phyloP scores from a whole-genome alignment of 1,140 invertebrate genomes.

The Formica exsecta region DNA sequence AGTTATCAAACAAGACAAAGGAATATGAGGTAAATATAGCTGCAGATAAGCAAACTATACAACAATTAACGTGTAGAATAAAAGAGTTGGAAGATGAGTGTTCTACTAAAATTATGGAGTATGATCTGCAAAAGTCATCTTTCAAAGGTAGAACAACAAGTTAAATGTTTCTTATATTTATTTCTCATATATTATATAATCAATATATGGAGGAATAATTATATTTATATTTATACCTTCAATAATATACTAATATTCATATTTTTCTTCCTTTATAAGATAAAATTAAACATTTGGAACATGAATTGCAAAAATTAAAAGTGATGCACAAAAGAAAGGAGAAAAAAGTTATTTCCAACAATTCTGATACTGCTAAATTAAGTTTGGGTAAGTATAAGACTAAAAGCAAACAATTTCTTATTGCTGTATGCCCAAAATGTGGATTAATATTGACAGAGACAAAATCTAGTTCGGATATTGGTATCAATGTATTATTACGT shows the following conservation, averaged over 20 bases:
- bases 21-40: conserved; percentile 69
- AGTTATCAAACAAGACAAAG: conserved; percentile 32
- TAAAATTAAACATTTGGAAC: conserved; percentile 69
- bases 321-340: background rate
- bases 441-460: conserved; percentile 36
- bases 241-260: background rate
- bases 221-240: conserved; percentile 16
- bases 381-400: conserved; percentile 6
- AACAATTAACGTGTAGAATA: conserved; percentile 77
- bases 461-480: conserved; percentile 54
- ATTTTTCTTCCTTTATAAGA: conserved; percentile 59
- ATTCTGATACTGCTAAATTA: background rate
- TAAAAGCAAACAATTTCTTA: conserved; percentile 4
- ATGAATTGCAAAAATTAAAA: conserved; percentile 59
- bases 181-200: background rate
- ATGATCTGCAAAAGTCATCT: conserved; percentile 69
- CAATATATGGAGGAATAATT: background rate
- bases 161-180: conserved; percentile 6
- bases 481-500: conserved; percentile 60
- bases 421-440: background rate
- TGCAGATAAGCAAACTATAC: conserved; percentile 72
- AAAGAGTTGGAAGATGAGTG: conserved; percentile 66
- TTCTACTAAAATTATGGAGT: conserved; percentile 57
- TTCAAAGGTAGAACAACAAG: conserved; percentile 55
- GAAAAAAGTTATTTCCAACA: background rate